Conservation (phyloP, 1,140 invertebrate genomes). For the Lepidurus couesii region DNA sequence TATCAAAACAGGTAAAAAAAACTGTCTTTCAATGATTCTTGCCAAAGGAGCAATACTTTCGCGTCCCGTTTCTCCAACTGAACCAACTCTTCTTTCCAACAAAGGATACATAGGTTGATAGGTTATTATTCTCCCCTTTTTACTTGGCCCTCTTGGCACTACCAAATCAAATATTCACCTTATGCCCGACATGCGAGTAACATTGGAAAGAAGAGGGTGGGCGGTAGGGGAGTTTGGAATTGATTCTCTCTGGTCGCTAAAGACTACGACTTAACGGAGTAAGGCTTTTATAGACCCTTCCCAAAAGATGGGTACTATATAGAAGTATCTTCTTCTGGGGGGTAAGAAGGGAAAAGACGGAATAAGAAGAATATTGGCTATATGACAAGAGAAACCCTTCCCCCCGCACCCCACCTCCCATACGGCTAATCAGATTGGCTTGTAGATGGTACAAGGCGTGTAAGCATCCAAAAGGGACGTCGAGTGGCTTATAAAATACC, state of each 20-base stretch:
- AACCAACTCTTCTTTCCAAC: background rate
- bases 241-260: background rate
- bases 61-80: background rate
- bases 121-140: background rate
- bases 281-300: background rate
- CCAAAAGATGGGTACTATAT: background rate
- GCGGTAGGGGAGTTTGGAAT: background rate
- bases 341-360: too few relatives aligned
- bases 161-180: background rate
- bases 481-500: background rate
- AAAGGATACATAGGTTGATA: background rate
- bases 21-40: background rate
- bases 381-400: too few relatives aligned
- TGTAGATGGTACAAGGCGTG: background rate
- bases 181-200: background rate
- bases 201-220: background rate
- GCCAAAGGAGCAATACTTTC: background rate
- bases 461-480: slow-evolving; percentile 10
- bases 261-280: background rate
- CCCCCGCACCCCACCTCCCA: background rate
- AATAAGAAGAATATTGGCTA: too few relatives aligned
- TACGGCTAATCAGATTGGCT: background rate
- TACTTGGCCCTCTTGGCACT: background rate
- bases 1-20: slow-evolving; percentile 90
- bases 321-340: background rate